phyloP scores from a whole-genome alignment of 2,113 vertebrate genomes.

The Chamaetylas fuelleborni region DNA sequence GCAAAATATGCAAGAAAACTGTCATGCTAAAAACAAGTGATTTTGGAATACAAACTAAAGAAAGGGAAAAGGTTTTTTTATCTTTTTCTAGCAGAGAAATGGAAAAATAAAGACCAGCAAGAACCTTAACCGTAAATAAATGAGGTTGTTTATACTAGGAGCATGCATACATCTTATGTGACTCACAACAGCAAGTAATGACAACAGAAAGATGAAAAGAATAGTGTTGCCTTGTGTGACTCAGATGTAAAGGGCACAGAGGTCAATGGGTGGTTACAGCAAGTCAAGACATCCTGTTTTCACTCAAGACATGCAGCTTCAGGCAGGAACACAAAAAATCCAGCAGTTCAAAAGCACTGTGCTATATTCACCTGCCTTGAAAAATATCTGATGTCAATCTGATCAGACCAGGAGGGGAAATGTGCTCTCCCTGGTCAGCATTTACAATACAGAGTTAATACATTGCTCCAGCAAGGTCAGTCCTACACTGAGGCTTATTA shows the following conservation, averaged over 20 bases:
- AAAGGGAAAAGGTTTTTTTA: background rate
- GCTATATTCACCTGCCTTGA: background rate
- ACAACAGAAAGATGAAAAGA: background rate
- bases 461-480: background rate
- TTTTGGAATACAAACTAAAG: background rate
- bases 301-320: constrained; percentile 4
- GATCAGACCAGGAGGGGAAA: background rate
- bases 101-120: background rate
- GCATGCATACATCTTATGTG: background rate
- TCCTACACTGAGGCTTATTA: background rate
- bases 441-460: background rate
- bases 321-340: background rate
- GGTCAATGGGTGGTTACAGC: constrained; percentile 57
- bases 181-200: background rate
- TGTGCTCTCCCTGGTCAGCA: background rate
- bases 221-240: background rate
- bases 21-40: background rate
- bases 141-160: background rate
- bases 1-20: background rate
- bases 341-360: background rate
- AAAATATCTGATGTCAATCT: background rate
- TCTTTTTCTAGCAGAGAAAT: background rate
- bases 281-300: constrained; percentile 27
- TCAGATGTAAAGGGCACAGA: constrained; percentile 5
- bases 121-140: background rate